phyloP scores from a whole-genome alignment of 2,113 vertebrate species.

The Spermophilus dauricus region DNA sequence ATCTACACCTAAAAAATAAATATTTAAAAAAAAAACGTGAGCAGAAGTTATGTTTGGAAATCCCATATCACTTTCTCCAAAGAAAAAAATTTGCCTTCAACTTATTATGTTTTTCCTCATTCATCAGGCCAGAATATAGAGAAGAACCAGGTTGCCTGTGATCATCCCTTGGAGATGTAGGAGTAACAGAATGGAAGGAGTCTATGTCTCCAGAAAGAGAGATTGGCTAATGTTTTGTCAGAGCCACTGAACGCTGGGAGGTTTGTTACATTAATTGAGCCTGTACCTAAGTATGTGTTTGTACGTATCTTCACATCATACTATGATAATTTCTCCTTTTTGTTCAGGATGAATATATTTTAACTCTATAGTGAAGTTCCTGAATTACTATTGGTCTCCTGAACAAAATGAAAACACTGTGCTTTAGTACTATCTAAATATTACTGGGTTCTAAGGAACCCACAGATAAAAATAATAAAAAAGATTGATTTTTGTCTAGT shows the following conservation, averaged over 20 bases:
- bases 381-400: not conserved
- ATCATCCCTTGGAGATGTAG: not conserved
- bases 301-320: not conserved
- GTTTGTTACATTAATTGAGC: not conserved
- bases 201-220: not conserved
- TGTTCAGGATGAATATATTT: not conserved
- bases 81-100: not conserved
- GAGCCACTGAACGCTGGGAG: not conserved
- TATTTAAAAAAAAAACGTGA: not conserved
- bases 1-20: no score
- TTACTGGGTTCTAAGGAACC: not conserved
- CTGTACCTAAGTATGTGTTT: not conserved
- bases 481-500: no score
- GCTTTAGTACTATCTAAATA: not conserved
- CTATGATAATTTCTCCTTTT: not conserved
- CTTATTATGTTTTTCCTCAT: not conserved
- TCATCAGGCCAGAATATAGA: not conserved
- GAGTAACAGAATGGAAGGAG: not conserved
- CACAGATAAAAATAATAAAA: no score
- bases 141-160: not conserved
- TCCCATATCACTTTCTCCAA: not conserved
- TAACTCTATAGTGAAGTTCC: not conserved
- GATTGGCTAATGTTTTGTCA: not conserved
- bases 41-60: not conserved
- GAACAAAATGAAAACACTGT: not conserved